Percentiles rank a stretch among this genome's conserved stretches.
phyloP scores from a whole-genome alignment of 2,797 vertebrate genomes.

The Poeciliopsis infans region DNA sequence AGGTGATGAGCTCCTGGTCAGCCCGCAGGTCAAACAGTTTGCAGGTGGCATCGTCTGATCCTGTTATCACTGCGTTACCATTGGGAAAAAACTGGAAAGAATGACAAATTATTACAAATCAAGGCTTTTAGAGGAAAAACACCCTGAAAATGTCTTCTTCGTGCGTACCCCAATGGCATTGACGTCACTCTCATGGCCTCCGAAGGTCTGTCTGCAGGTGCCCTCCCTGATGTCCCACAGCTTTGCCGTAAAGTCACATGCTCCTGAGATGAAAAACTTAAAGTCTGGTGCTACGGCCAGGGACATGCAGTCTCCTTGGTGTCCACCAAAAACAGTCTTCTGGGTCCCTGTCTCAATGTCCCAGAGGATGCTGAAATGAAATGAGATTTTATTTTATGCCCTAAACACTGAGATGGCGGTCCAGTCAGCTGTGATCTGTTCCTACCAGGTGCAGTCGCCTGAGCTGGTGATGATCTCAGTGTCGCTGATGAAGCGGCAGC shows the following conservation, averaged over 20 bases:
- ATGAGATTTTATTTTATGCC: not conserved
- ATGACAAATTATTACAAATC: conserved; percentile 8
- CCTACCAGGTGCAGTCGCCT: conserved; percentile 95
- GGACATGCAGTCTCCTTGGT: conserved; percentile 97
- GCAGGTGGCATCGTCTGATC: conserved; percentile 93
- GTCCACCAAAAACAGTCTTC: conserved; percentile 90
- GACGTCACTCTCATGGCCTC: conserved; percentile 95
- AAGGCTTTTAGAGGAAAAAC: not conserved
- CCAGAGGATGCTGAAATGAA: conserved; percentile 87
- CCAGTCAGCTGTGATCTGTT: not conserved
- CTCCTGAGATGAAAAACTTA: conserved; percentile 94
- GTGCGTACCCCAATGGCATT: conserved; percentile 90
- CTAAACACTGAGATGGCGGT: not conserved
- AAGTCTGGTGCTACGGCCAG: conserved; percentile 93
- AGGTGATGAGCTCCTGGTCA: conserved; percentile 95
- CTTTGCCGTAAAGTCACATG: conserved; percentile 95
- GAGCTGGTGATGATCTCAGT: conserved; percentile 96
- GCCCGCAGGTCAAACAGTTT: conserved; percentile 94
- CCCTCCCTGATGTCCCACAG: conserved; percentile 96
- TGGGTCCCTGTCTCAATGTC: conserved; percentile 96
- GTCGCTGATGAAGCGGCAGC: conserved; percentile 95
- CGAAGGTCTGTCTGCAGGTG: conserved; percentile 93
- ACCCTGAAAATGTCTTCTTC: not conserved
- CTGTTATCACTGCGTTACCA: conserved; percentile 93
- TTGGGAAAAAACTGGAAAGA: conserved; percentile 93